Percentiles rank a stretch among this genome's conserved stretches.
phyloP scores from a whole-genome alignment of 1,140 invertebrate genomes.

The Papilio aristodemus region DNA sequence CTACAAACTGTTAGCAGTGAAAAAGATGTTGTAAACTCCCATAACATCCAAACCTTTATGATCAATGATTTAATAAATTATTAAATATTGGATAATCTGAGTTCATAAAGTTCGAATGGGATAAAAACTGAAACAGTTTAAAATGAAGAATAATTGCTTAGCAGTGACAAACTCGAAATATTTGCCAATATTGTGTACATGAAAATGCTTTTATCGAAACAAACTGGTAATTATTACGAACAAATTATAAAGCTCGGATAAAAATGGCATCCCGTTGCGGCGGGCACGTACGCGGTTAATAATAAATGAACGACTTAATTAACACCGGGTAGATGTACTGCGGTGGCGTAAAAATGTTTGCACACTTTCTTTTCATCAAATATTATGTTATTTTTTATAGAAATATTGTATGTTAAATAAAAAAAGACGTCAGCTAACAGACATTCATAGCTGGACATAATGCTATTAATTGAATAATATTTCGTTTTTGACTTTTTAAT shows the following conservation, averaged over 20 bases:
- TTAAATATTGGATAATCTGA: not conserved
- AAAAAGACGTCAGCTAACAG: no score
- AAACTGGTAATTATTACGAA: conserved; percentile 4
- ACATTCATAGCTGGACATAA: no score
- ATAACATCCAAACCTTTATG: no score
- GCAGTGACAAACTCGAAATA: conserved; percentile 1
- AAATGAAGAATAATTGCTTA: not conserved
- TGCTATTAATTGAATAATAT: no score
- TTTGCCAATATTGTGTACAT: conserved; percentile 1
- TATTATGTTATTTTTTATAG: not conserved
- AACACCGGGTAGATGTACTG: conserved; percentile 9
- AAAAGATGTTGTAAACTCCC: no score
- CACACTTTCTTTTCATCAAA: not conserved
- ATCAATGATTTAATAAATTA: not conserved
- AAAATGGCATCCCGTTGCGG: conserved; percentile 4
- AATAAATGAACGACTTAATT: conserved; percentile 24
- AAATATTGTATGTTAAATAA: no score
- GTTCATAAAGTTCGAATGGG: conserved; percentile 1
- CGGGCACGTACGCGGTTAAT: conserved; percentile 21
- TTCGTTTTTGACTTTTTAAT: no score
- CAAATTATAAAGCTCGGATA: conserved; percentile 11
- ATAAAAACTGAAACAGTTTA: not conserved
- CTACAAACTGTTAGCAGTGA: no score
- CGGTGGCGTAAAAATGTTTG: not conserved
- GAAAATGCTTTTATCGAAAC: conserved; percentile 13